Evolutionary conservation across 1,140 invertebrate genomes (phyloP).

Genomic region (Muscidifurax raptorellus): DNA sequence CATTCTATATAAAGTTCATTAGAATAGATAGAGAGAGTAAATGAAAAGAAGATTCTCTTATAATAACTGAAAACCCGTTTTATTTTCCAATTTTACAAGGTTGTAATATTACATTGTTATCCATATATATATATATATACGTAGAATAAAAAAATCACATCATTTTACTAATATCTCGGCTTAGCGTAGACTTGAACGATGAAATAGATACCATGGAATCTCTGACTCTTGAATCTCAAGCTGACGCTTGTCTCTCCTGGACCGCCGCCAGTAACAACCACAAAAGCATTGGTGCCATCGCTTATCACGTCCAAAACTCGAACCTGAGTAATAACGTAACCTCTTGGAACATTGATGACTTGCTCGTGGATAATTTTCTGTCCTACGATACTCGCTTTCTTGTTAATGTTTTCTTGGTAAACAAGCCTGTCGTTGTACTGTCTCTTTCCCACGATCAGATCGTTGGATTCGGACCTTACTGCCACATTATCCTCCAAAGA

Average conservation of each 20-base stretch:
- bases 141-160: too few species aligned
- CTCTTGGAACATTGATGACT: not conserved
- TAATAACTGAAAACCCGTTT: too few species aligned
- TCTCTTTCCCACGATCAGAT: constrained; percentile 64
- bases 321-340: constrained; percentile 71
- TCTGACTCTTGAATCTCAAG: constrained; percentile 75
- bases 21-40: not conserved
- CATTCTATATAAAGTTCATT: not conserved
- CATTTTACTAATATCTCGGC: too few species aligned
- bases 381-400: constrained; percentile 66
- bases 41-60: too few species aligned
- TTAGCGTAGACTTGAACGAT: constrained; percentile 72
- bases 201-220: constrained; percentile 75
- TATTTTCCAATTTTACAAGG: too few species aligned
- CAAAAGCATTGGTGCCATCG: constrained; percentile 75
- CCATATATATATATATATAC: too few species aligned
- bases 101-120: too few species aligned
- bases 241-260: constrained; percentile 69
- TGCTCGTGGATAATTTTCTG: constrained; percentile 60
- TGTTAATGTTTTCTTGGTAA: constrained; percentile 55
- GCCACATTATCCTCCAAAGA: too few species aligned
- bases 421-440: constrained; percentile 62
- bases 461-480: constrained; percentile 9
- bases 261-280: constrained; percentile 69
- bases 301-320: constrained; percentile 75